Evolutionary conservation across 2,113 vertebrate genomes (phyloP).

Genomic region (Ivindomyrus marchei): DNA sequence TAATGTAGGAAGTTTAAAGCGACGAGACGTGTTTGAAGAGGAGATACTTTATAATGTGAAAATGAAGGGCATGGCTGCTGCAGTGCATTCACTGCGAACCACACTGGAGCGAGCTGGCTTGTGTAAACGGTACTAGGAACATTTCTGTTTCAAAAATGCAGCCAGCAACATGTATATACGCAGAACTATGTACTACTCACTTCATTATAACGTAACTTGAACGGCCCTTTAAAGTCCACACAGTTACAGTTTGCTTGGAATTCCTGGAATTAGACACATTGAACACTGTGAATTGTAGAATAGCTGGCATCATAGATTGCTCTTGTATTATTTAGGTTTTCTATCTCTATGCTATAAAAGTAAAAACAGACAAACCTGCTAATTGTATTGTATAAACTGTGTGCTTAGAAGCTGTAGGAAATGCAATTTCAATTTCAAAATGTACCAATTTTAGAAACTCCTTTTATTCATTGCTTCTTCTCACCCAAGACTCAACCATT

Average conservation of each 20-base stretch:
- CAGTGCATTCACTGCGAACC: conserved; percentile 25
- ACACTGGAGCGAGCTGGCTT: conserved; percentile 9
- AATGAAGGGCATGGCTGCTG: conserved; percentile 31
- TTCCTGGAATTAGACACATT: neutral
- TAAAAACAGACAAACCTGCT: conserved; percentile 15
- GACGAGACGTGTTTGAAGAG: conserved; percentile 33
- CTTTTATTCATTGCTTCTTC: conserved; percentile 25
- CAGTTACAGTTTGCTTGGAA: neutral
- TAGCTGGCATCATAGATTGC: neutral
- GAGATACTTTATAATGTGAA: conserved; percentile 31
- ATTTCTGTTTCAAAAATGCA: conserved; percentile 12
- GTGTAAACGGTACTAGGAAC: conserved; percentile 9
- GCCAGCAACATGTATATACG: neutral
- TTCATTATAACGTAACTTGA: conserved; percentile 10
- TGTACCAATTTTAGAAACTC: conserved; percentile 22
- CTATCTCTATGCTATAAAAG: neutral
- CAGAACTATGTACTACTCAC: neutral
- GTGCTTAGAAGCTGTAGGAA: conserved; percentile 21
- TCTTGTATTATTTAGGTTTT: neutral
- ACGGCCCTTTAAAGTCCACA: neutral
- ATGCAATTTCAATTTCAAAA: conserved; percentile 38
- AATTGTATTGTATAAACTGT: conserved; percentile 29
- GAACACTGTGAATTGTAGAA: neutral
- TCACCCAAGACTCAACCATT: neutral
- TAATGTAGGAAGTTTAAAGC: conserved; percentile 40